Conservation (phyloP, 2,797 vertebrate genomes). For the Galago senegalensis region DNA sequence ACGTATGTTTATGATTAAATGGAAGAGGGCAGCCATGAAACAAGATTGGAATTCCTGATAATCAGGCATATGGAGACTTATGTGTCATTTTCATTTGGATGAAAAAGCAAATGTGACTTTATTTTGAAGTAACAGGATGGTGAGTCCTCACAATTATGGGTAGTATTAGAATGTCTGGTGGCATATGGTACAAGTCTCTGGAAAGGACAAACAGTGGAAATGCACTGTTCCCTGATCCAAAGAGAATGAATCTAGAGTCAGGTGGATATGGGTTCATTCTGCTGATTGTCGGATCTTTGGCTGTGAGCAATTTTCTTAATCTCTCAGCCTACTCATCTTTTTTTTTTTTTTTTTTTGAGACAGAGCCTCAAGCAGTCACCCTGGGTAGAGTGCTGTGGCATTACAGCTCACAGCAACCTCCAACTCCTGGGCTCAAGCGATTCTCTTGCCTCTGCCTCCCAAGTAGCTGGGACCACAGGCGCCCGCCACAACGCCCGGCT, state of each 20-base stretch:
- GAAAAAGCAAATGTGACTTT: slow-evolving; percentile 54
- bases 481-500: too few species aligned
- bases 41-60: slow-evolving; percentile 10
- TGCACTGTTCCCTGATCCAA: background rate
- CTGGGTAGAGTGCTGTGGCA: too few species aligned
- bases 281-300: background rate
- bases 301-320: background rate
- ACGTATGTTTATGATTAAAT: background rate
- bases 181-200: background rate
- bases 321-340: background rate
- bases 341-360: too few species aligned
- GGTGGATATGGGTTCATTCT: background rate
- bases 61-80: background rate
- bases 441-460: too few species aligned
- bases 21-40: background rate
- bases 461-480: too few species aligned
- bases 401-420: too few species aligned
- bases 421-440: too few species aligned
- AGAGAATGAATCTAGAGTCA: background rate
- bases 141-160: background rate
- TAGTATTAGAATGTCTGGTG: slow-evolving; percentile 11
- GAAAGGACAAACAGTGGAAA: background rate
- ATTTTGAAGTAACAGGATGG: slow-evolving; percentile 45
- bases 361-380: too few species aligned
- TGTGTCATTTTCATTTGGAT: slow-evolving; percentile 46